A percentile compares a stretch with the other conserved stretches of the same genome.
Evolutionary conservation across 2,113 vertebrate species (phyloP).

Genomic region (Salvelinus fontinalis): DNA sequence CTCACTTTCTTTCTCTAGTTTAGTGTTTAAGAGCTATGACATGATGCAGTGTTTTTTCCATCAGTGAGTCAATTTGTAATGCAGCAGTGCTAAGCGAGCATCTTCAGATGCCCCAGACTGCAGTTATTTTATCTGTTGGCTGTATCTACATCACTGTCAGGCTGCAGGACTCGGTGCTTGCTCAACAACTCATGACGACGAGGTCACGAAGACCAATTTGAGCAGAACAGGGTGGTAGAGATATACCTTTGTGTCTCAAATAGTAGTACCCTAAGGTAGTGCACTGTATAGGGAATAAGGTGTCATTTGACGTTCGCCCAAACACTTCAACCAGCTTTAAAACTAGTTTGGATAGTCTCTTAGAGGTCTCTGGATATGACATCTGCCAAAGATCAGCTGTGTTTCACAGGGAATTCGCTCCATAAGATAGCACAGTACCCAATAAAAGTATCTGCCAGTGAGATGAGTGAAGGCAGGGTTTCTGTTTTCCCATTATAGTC

Average conservation of each 20-base stretch:
- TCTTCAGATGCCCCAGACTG: neutral
- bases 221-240: neutral
- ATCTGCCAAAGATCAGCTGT: no score
- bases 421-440: no score
- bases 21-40: neutral
- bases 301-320: no score
- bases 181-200: neutral
- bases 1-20: neutral
- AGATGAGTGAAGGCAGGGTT: neutral
- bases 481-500: neutral
- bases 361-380: no score
- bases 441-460: no score
- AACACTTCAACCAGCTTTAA: no score
- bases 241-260: neutral
- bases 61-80: neutral
- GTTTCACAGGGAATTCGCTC: neutral
- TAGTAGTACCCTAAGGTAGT: no score
- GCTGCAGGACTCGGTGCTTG: neutral
- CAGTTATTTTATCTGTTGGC: neutral
- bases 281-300: no score
- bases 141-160: neutral
- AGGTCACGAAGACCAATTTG: conserved; percentile 1
- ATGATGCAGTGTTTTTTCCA: neutral
- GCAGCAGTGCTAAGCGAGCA: neutral
- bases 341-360: no score